Percentiles rank a stretch among this genome's conserved stretches.
Evolutionary conservation across 2,888 invertebrate genomes (phyloP).

Genomic region (Parnassius orleans): DNA sequence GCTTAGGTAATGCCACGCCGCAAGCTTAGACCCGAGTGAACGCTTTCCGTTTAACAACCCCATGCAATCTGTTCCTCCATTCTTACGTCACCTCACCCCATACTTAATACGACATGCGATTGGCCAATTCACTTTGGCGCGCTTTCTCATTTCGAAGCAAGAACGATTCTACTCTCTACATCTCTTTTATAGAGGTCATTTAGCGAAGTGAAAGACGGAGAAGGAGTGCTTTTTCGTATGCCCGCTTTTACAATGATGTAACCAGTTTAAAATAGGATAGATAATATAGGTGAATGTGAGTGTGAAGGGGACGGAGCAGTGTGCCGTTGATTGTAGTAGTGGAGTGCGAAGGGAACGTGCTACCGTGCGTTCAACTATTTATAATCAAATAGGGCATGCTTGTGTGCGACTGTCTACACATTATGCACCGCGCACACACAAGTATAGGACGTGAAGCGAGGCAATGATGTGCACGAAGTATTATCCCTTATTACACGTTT

Average conservation of each 20-base stretch:
- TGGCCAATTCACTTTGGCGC: constrained; percentile 73
- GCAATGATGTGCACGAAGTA: constrained; percentile 79
- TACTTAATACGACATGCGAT: constrained; percentile 49
- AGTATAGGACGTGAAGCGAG: constrained; percentile 55
- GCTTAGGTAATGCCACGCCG: constrained; percentile 59
- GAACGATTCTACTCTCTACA: constrained; percentile 46
- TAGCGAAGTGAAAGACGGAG: constrained; percentile 50
- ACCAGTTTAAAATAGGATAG: constrained; percentile 59
- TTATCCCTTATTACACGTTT: constrained; percentile 79
- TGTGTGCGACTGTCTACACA: constrained; percentile 66
- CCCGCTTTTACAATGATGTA: constrained; percentile 69
- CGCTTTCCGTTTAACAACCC: constrained; percentile 74
- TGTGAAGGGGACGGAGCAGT: constrained; percentile 53
- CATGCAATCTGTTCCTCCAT: constrained; percentile 56
- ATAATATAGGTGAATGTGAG: constrained; percentile 37
- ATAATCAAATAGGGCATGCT: constrained; percentile 67
- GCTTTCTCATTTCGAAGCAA: constrained; percentile 63
- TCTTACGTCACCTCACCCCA: constrained; percentile 80
- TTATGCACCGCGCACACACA: constrained; percentile 72
- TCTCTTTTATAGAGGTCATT: constrained; percentile 49
- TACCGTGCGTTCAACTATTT: constrained; percentile 80
- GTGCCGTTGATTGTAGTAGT: constrained; percentile 71
- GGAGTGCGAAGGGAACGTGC: constrained; percentile 78
- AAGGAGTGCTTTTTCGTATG: constrained; percentile 47
- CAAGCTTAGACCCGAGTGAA: constrained; percentile 71